phyloP scores from a whole-genome alignment of 2,888 invertebrate species.

The Bellardia pandia region DNA sequence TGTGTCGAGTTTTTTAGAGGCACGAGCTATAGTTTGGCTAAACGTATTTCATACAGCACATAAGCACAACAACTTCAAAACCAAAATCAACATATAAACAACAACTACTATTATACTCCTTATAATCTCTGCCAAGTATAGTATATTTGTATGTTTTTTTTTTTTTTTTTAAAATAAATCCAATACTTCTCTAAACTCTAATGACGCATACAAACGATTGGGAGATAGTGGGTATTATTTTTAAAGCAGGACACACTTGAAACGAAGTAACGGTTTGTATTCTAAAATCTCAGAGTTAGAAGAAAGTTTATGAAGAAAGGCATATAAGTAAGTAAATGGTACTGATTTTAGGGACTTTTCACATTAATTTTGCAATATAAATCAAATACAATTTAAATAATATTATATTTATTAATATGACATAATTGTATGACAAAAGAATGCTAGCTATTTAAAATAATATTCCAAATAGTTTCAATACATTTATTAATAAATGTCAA shows the following conservation, averaged over 20 bases:
- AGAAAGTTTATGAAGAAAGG: too few species aligned
- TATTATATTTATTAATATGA: too few species aligned
- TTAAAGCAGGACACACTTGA: constrained; percentile 49
- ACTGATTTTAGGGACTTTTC: too few species aligned
- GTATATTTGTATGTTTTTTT: neutral
- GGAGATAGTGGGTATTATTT: constrained; percentile 11
- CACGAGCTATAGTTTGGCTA: constrained; percentile 69
- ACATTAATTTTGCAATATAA: too few species aligned
- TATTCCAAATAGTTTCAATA: neutral
- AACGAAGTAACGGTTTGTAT: constrained; percentile 49
- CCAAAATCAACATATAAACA: constrained; percentile 26
- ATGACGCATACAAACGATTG: constrained; percentile 55
- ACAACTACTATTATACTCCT: constrained; percentile 24
- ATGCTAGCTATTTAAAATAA: neutral
- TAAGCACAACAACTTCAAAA: constrained; percentile 13
- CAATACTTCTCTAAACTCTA: constrained; percentile 53
- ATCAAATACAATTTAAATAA: too few species aligned
- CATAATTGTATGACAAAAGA: neutral
- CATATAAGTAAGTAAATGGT: too few species aligned
- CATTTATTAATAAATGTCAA: neutral
- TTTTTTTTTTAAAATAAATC: constrained; percentile 33
- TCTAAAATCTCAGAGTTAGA: neutral
- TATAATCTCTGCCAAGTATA: neutral
- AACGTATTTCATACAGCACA: constrained; percentile 26
- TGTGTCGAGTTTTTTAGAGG: constrained; percentile 72